Base-by-base conservation (phyloP, 2,797 vertebrate genomes). In the Hippopotamyrus pictus region DNA sequence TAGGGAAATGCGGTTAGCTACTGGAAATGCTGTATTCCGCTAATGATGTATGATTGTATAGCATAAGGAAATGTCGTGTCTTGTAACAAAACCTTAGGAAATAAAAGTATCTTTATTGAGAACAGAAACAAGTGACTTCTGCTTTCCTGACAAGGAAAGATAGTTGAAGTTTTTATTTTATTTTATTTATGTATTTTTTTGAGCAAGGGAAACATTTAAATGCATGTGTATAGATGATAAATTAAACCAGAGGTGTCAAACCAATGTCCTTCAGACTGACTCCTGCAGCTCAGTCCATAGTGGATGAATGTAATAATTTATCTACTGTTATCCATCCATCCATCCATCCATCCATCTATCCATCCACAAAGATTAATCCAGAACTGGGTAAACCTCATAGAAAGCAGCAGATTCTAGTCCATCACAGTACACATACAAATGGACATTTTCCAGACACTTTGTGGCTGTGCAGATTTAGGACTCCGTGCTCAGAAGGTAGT, bases 81-180 rank as follows among this genome's bases (percentile, higher is more conserved):
- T 7, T 69, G 62, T 6, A 19, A 57, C n/a, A 48, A 69, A 37
- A 86, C 5, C 25, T 41, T 57, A 73, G 83, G 65, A 83, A 57
- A 50, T 57, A 29, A 54, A 59, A 87, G 46, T 59, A 59, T 62
- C 33, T n/a, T 50, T 3, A 19, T 84, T 2, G 17, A 11, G 82
- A 33, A 88, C 65, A 73, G 62, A 73, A 88, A 65, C 54, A 46
- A 44, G 59, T 8, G 22, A 73, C 44, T 86, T 86, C 84, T 86
- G 82, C 50, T 89, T 73, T 89, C 5, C 3, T 50, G 19, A 76
- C 65, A 46, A n/a, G 29, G 65, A 89, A 25, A 41, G 62, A 86
- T 59, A 86, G 86, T 17, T 54, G 9, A 62, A 41, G 59, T 86
- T 46, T 86, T 84, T 19, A 54, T 54, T 54, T 59, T 59, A 8